Base-by-base conservation (phyloP, 2,113 vertebrate species). In the Microcebus murinus region DNA sequence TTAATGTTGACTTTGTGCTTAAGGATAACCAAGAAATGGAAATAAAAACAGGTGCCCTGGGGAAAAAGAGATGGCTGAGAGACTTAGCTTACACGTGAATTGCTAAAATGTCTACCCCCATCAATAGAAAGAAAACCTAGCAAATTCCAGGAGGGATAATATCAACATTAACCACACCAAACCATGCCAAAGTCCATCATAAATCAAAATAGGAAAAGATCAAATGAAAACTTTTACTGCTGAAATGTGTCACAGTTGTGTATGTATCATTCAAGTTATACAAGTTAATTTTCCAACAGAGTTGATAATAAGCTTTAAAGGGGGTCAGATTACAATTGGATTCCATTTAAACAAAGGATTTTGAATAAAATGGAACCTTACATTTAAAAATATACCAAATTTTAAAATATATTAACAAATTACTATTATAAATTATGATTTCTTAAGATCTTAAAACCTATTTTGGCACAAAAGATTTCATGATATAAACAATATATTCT, bases 11-110 rank as follows among this genome's bases (percentile, higher is more conserved):
- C 25, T 96, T 94, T 77, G 61, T 88, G 71, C 48, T 85, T 77
- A 95, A 94, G 18, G 39, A 82, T 94, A 95, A 95, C 82, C 87
- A 89, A 95, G 57, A 90, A 20, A 77, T 59, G 12, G 71, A 95
- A 91, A 88, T 85, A 93, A 91, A 94, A 91, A 89, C 86, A 50
- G 20, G 6, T 73, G 25, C 65, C n/a, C 55, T 65, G 59, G 71
- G 11, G 34, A 42, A 95, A 95, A 94, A 85, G 36, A 34, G 7
- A 84, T 83, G 57, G 27, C 71, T 52, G 36, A 79, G 71, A 94
- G 31, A 91, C 25, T 36, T 25, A 57, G 31, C 34, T 83, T 55
- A 52, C 80, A 95, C 76, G 81, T 21, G 6, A 70, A 71, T 27
- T 82, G 52, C 87, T 96, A 70, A 96, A 94, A 93, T 79, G 18